Evolutionary conservation across 2,888 invertebrate species (phyloP).

Genomic region (Craniophora ligustri): DNA sequence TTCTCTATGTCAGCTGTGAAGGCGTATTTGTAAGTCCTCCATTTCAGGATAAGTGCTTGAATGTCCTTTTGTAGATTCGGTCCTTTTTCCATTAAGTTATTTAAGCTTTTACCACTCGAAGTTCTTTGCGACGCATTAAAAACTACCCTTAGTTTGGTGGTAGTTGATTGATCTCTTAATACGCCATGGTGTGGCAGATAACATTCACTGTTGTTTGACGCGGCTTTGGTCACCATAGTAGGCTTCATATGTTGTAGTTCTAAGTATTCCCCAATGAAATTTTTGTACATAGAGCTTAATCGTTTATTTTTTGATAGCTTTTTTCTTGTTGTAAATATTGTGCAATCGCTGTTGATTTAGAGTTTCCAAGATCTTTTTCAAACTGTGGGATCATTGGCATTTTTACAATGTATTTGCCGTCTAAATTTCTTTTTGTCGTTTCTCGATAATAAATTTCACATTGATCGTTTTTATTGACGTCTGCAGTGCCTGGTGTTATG

Average conservation of each 20-base stretch:
- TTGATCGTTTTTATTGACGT: conserved; percentile 1
- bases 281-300: background rate
- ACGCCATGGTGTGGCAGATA: conserved; percentile 1
- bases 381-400: conserved; percentile 2
- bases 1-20: conserved; percentile 12
- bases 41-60: conserved; percentile 3
- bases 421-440: conserved; percentile 4
- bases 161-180: conserved; percentile 1
- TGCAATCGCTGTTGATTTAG: conserved; percentile 9
- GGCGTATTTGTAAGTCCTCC: conserved; percentile 2
- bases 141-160: conserved; percentile 4
- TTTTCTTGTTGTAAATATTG: conserved; percentile 18
- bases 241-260: conserved; percentile 13
- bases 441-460: conserved; percentile 12
- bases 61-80: conserved; percentile 4
- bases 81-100: conserved; percentile 5
- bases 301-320: background rate
- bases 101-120: conserved; percentile 1
- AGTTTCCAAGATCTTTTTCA: conserved; percentile 7
- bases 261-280: conserved; percentile 9
- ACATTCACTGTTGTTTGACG: background rate
- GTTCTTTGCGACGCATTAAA: conserved; percentile 4
- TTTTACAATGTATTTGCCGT: conserved; percentile 15
- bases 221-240: background rate
- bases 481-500: conserved; percentile 1